These are phyloP conservation scores for Cerceris rybyensis DNA, from an alignment of 2,888 invertebrate species.

Conservation along the genomic window DNA sequence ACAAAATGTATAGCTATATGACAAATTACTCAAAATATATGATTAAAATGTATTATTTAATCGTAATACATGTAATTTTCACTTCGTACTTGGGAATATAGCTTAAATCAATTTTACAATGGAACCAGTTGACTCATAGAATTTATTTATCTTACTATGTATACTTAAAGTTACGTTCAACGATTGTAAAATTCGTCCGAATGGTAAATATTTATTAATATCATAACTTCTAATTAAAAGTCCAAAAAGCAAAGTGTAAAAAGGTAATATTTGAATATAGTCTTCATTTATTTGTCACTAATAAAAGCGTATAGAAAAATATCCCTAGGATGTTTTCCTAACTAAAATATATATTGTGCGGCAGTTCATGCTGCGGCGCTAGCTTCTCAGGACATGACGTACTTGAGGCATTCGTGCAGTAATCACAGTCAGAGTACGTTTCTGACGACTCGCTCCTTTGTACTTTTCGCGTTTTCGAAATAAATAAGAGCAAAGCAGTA, in stretches of 20 bases:
- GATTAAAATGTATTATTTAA: too few species aligned
- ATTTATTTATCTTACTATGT: not conserved
- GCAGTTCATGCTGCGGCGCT: slow-evolving; percentile 62
- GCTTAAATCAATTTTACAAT: not conserved
- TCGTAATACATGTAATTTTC: not conserved
- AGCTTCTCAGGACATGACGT: slow-evolving; percentile 69
- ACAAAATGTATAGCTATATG: too few species aligned
- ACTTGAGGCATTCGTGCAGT: slow-evolving; percentile 71
- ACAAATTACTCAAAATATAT: too few species aligned
- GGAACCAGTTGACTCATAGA: too few species aligned
- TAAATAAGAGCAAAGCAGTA: slow-evolving; percentile 45
- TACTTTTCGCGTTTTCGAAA: slow-evolving; percentile 53
- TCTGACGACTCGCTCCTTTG: slow-evolving; percentile 67
- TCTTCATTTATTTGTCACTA: not conserved
- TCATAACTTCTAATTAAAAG: too few species aligned
- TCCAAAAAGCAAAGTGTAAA: too few species aligned
- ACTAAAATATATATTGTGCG: slow-evolving; percentile 25
- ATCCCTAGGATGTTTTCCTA: slow-evolving; percentile 28
- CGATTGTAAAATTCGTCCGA: too few species aligned
- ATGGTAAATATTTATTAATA: too few species aligned
- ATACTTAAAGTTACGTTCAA: too few species aligned
- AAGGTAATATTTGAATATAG: not conserved
- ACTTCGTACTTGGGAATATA: slow-evolving; percentile 9
- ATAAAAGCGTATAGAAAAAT: slow-evolving; percentile 13
- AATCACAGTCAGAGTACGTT: slow-evolving; percentile 73